Base-by-base conservation (phyloP, 2,888 invertebrate genomes). In the Copidosoma aretas region DNA sequence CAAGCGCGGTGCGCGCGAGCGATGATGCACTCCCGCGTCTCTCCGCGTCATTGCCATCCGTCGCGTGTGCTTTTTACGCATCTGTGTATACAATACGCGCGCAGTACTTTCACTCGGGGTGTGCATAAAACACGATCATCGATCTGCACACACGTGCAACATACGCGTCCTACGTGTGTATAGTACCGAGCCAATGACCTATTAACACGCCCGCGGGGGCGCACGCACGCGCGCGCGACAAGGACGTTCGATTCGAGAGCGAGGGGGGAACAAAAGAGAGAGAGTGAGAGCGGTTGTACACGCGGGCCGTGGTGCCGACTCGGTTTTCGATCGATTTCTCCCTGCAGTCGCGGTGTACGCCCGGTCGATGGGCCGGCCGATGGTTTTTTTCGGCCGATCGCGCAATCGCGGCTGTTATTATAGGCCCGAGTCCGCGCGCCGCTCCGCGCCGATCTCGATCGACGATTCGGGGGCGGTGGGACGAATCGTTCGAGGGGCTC, bases 181-280 rank as follows among this genome's bases (percentile, higher is more conserved):
- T 8, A 12, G 43, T 17, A 12, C 17, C 12, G 78, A 80, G 81
- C 79, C 80, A 81, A 82, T 82, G 82, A 82, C 82, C 82, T 79
- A 82, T 81, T 82, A 80, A 80, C 79, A 79, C 60, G 56, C 54
- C 64, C 32, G 3, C 32, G 32, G 4, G 32, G 32, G 32, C 4
- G 8, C 32, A 32, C 32, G 32, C 8, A 32, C 32, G 43, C 24
- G 1, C 22, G 15, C 4, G n/a, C 32, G 63, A 70, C 66, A 70
- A 67, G 70, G 66, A 63, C 66, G 70, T 67, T 67, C 60, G 52
- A 64, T 60, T 59, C 46, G 19, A 17, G 52, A 51, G 25, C 22
- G 1, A 49, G 19, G 3, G 4, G 32, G 4, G 32, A 32, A 32
- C 32, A 32, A 32, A 32, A 32, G 32, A 32, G 32, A 32, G 32